A percentile compares a stretch with the other conserved stretches of the same genome.
Conservation (phyloP, 2,113 vertebrate species). For the Aldabrachelys gigantea region DNA sequence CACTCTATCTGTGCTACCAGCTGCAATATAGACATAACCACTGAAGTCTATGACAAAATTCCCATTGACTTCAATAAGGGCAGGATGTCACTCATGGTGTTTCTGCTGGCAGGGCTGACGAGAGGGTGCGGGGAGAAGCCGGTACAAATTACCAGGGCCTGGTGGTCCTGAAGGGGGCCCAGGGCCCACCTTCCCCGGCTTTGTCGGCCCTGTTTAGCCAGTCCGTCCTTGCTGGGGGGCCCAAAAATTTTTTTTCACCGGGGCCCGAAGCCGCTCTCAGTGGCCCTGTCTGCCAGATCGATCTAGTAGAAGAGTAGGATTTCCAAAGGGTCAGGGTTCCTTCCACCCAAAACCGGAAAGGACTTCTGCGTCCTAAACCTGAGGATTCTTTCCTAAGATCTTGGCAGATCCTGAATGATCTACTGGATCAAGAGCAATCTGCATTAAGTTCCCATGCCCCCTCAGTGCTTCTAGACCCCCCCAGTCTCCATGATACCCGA, state of each 20-base stretch:
- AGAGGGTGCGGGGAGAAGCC: too few species aligned
- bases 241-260: too few species aligned
- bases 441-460: background rate
- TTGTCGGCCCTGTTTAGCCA: too few species aligned
- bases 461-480: background rate
- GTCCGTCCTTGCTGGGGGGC: too few species aligned
- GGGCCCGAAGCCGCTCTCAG: too few species aligned
- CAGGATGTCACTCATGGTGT: background rate
- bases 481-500: background rate
- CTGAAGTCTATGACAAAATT: background rate
- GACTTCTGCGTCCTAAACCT: background rate
- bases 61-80: background rate
- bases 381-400: background rate
- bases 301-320: background rate
- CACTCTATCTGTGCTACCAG: background rate
- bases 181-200: too few species aligned
- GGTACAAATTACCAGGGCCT: too few species aligned
- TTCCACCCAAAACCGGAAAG: background rate
- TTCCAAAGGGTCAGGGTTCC: background rate
- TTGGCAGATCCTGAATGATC: background rate
- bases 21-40: background rate
- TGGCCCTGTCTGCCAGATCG: too few species aligned
- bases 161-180: too few species aligned
- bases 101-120: too few species aligned
- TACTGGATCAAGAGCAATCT: background rate